These are phyloP conservation scores for Drosophila lutescens DNA, from an alignment of 2,888 invertebrate species.

Conservation along the genomic window DNA sequence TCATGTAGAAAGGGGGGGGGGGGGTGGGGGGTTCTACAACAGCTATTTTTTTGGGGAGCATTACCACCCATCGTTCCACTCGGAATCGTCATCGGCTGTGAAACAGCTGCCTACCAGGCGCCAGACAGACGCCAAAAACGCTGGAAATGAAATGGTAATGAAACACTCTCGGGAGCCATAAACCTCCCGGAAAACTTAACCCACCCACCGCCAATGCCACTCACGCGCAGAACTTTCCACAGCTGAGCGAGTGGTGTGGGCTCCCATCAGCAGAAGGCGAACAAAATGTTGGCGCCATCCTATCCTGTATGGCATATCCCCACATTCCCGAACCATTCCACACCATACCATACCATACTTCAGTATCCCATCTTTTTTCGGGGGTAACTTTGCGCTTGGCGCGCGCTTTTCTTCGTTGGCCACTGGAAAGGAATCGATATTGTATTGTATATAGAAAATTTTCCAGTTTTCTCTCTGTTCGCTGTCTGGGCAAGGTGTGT, in stretches of 20 bases:
- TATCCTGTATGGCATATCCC: not conserved
- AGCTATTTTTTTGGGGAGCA: not conserved
- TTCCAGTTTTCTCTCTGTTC: constrained; percentile 43
- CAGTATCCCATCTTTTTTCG: constrained; percentile 9
- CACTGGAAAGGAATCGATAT: constrained; percentile 67
- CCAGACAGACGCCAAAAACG: constrained; percentile 65
- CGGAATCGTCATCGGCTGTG: constrained; percentile 61
- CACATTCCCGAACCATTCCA: not conserved
- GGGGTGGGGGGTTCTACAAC: constrained; percentile 1
- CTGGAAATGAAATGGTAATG: constrained; percentile 67
- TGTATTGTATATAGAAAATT: constrained; percentile 54
- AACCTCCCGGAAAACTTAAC: not conserved
- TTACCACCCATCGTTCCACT: constrained; percentile 59
- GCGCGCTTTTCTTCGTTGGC: constrained; percentile 46
- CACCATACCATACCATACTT: too few relatives aligned
- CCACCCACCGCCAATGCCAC: not conserved
- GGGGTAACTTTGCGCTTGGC: constrained; percentile 65
- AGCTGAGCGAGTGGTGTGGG: constrained; percentile 53
- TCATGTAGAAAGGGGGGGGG: constrained; percentile 15
- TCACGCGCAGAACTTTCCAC: constrained; percentile 43
- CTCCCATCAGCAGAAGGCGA: constrained; percentile 43
- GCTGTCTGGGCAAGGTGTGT: constrained; percentile 48
- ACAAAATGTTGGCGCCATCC: constrained; percentile 47
- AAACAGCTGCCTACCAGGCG: constrained; percentile 77
- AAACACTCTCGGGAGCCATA: constrained; percentile 50